Percentiles rank a stretch among this genome's conserved stretches.
These are phyloP conservation scores for Chaetogeoica ovagalla DNA, from an alignment of 2,888 invertebrate species.

Conservation along the genomic window DNA sequence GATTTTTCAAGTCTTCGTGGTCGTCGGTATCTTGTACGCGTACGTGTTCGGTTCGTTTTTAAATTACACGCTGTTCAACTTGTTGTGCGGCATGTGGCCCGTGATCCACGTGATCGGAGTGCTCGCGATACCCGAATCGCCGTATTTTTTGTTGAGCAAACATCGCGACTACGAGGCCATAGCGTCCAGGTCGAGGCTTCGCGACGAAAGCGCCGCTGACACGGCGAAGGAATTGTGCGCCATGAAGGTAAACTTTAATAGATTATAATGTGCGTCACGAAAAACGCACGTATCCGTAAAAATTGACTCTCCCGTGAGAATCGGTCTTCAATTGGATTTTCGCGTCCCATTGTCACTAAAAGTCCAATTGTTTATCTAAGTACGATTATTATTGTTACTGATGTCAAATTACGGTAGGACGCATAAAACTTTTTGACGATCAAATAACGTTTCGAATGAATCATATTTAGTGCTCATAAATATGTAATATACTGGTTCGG, in stretches of 20 bases:
- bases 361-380: too few species aligned
- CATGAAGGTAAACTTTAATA: constrained; percentile 61
- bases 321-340: too few species aligned
- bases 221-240: constrained; percentile 69
- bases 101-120: constrained; percentile 69
- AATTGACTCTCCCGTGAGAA: too few species aligned
- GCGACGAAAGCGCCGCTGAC: constrained; percentile 70
- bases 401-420: too few species aligned
- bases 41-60: constrained; percentile 74
- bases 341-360: too few species aligned
- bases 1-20: constrained; percentile 76
- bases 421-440: too few species aligned
- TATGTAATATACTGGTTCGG: too few species aligned
- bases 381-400: too few species aligned
- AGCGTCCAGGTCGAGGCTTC: constrained; percentile 68
- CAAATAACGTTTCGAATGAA: too few species aligned
- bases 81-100: constrained; percentile 69
- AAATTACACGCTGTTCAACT: constrained; percentile 71
- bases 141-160: constrained; percentile 69
- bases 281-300: too few species aligned
- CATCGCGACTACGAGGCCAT: constrained; percentile 65
- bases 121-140: constrained; percentile 75
- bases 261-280: too few species aligned
- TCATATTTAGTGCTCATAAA: too few species aligned
- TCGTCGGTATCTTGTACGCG: constrained; percentile 76